Evolutionary conservation across 2,113 vertebrate genomes (phyloP).

Genomic region (Megatriorchis doriae): DNA sequence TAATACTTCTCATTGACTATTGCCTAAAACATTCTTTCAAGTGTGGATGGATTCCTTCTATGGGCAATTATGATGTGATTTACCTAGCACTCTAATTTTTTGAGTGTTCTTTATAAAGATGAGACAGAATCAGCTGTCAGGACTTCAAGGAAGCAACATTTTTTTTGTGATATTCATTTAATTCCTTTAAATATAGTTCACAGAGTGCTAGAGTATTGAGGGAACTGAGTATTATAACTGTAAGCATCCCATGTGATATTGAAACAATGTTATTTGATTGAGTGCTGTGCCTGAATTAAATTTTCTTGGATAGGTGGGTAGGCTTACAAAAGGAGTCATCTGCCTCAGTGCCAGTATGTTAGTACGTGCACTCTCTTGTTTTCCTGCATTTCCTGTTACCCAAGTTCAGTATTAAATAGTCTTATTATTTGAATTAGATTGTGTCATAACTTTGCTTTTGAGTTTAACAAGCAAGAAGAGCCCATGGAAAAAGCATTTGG

Average conservation of each 20-base stretch:
- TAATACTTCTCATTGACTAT: accelerated
- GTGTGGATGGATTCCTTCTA: not conserved
- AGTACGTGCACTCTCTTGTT: not conserved
- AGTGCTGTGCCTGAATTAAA: not conserved
- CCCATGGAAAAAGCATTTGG: not conserved
- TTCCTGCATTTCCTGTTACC: not conserved
- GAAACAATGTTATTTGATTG: not conserved
- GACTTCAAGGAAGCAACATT: not conserved
- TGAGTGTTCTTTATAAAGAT: not conserved
- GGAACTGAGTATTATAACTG: not conserved
- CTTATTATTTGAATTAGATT: not conserved
- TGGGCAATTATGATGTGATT: not conserved
- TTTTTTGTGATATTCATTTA: not conserved
- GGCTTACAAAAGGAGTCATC: not conserved
- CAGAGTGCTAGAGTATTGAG: not conserved
- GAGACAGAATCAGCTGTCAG: not conserved
- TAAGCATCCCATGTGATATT: not conserved
- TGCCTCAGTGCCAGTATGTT: not conserved
- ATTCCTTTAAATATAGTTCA: not conserved
- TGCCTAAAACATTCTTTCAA: not conserved
- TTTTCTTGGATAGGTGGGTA: not conserved
- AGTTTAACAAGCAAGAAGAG: not conserved
- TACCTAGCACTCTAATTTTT: not conserved
- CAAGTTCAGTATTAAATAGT: no score
- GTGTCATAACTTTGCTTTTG: not conserved